Percentiles rank a stretch among this genome's conserved stretches.
These are phyloP conservation scores for Sebastes hopkinsi DNA, from an alignment of 2,797 vertebrate genomes.

Conservation along the genomic window DNA sequence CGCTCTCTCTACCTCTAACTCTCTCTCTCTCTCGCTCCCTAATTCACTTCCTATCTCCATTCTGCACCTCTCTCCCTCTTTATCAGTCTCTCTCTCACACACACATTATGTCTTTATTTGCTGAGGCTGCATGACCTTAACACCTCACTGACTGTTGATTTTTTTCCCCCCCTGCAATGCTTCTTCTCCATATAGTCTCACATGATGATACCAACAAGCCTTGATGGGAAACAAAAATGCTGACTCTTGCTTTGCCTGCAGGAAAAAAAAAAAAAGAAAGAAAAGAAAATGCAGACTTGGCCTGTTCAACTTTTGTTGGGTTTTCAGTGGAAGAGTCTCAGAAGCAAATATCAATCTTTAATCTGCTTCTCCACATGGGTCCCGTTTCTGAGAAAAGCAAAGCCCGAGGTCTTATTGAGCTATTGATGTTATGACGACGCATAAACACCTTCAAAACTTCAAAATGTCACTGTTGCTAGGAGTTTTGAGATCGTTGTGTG, in stretches of 20 bases:
- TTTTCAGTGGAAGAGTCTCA: conserved; percentile 4
- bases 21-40: conserved; percentile 42
- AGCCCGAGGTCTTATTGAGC: background rate
- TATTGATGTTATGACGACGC: background rate
- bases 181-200: conserved; percentile 49
- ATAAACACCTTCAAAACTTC: background rate
- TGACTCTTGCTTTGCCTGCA: conserved; percentile 51
- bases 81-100: conserved; percentile 50
- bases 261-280: conserved; percentile 15
- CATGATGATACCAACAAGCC: conserved; percentile 49
- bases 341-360: conserved; percentile 29
- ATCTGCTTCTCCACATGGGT: conserved; percentile 21
- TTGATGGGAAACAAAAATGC: conserved; percentile 59
- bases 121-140: conserved; percentile 72
- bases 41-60: conserved; percentile 64
- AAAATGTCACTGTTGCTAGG: background rate
- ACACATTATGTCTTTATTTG: conserved; percentile 70
- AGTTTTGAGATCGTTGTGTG: background rate
- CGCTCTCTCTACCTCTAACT: conserved; percentile 46
- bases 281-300: conserved; percentile 31
- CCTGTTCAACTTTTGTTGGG: conserved; percentile 13
- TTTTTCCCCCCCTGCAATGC: background rate
- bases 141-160: conserved; percentile 46
- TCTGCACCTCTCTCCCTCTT: conserved; percentile 53
- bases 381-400: conserved; percentile 11